Base-by-base conservation (phyloP, 2,888 invertebrate genomes). In the Drosophila macrospina region DNA sequence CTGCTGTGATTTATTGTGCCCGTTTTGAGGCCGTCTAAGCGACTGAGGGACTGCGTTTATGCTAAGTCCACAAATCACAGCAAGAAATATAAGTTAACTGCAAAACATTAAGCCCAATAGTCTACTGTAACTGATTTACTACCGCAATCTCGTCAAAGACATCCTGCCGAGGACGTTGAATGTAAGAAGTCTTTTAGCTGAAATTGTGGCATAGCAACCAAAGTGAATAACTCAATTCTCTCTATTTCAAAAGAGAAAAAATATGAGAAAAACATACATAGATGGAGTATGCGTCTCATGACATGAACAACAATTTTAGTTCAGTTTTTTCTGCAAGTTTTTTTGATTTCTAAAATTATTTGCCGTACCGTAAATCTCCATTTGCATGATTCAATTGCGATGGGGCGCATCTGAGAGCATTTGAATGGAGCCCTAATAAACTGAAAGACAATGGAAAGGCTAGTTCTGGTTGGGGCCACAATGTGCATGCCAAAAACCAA, bases 51-150 rank as follows among this genome's bases (percentile, higher is more conserved):
- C 69, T 69, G 45, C 63, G 65, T 76, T 78, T 81, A 85, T 71
- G 77, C 74, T 67, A 86, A 82, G 74, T 79, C 86, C 61, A 88
- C 83, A 83, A 83, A 83, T 83, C 83, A 83, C 88, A 51, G 51
- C 71, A 86, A 75, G 78, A 80, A 70, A 81, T 84, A 82, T 80
- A 80, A 74, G 59, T 62, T 48, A 68, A 74, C 64, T 57, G 73
- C 44, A 68, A 64, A 68, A 57, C 70, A 86, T 74, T 80, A 77
- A 69, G 87, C 59, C 64, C 66, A 57, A 59, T 63, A 41, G 65
- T 47, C 62, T 26, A 41, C 20, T 63, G 36, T 55, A 52, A 32
- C 47, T 60, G 80, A 83, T 74, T 72, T 78, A 67, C 64, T 32
- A 61, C 50, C 37, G 50, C 55, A 70, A 80, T 74, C 69, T 60